Evolutionary conservation across 2,797 vertebrate genomes (phyloP), one percentile per base, ranked within the genome.

Genomic region (Gallinago solitaria): DNA sequence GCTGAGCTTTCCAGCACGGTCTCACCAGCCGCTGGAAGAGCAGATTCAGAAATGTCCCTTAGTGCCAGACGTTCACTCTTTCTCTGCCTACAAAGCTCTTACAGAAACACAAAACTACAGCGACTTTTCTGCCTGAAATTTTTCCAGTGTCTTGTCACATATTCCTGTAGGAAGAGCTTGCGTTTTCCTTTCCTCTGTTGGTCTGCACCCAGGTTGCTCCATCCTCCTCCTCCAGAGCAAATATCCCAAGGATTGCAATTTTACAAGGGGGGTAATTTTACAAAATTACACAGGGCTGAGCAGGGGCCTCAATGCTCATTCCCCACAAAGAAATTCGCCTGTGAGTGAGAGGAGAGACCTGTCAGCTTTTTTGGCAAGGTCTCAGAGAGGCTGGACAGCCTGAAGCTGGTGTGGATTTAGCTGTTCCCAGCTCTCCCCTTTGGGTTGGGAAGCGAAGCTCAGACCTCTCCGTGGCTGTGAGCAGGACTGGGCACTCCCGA

Each of bases 271-370:
- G 47, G 21, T 24, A 24, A 48, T 48, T 48, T 48, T 48, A 23
- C 47, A 48, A 48, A 48, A 48, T 48, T 25, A 16, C 14, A 2
- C 27, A 3, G 57, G 39, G 33, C 57, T 53, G 20, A 80, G 33
- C 37, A 4, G 0, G 71, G 53, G 51, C 63, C 39, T 48, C 27
- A 21, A 0, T 2, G 12, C 11, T 75, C 37, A 4, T 16, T 24
- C 37, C 37, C 33, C 33, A 45, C 12, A 32, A 17, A 35, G 21
- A 83, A 24, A 32, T 63, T 39, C 0, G 0, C 48, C 27, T 12
- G 32, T 3, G 30, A 45, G 45, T 33, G 23, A 53, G 28, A 53
- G 51, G 18, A 53, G 51, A 53, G 51, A 53, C 51, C 35, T 37
- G 23, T 8, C 32, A 41, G 51, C 51, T 65, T 17, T 57, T 48